phyloP scores from a whole-genome alignment of 2,113 vertebrate species.

The Notothenia coriiceps region DNA sequence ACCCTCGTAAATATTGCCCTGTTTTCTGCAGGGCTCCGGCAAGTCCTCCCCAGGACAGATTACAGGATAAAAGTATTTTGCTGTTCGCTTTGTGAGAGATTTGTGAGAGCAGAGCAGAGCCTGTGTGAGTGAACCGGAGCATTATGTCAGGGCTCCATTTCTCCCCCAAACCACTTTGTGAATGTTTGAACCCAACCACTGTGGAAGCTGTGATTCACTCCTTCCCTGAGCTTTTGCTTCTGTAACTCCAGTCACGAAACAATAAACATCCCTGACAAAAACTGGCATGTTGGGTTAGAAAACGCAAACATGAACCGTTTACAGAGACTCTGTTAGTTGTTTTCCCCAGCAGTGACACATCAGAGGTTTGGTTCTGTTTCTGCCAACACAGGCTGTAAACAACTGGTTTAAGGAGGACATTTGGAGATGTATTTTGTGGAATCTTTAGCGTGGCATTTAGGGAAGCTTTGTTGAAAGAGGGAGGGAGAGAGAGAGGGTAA shows the following conservation, averaged over 20 bases:
- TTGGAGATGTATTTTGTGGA: conserved; percentile 42
- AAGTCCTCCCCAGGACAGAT: background rate
- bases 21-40: background rate
- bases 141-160: conserved; percentile 62
- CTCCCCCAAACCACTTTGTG: conserved; percentile 62
- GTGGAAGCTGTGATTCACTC: conserved; percentile 71
- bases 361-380: conserved; percentile 52
- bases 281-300: conserved; percentile 42
- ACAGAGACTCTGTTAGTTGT: conserved; percentile 57
- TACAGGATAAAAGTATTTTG: conserved; percentile 11
- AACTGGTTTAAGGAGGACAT: conserved; percentile 33
- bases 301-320: conserved; percentile 58
- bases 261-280: conserved; percentile 60
- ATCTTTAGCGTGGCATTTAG: conserved; percentile 38
- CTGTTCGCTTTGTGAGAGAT: conserved; percentile 9
- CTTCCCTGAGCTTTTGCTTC: conserved; percentile 60
- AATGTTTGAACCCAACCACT: conserved; percentile 59
- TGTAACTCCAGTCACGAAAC: conserved; percentile 66
- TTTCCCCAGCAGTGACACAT: conserved; percentile 59
- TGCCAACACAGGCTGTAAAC: conserved; percentile 57
- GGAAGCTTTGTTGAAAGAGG: conserved; percentile 12
- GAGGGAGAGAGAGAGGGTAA: conserved; percentile 15
- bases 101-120: conserved; percentile 14
- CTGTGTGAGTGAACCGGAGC: conserved; percentile 42
- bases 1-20: background rate